Base-by-base conservation (phyloP, 2,113 vertebrate genomes). In the Pagrus major region DNA sequence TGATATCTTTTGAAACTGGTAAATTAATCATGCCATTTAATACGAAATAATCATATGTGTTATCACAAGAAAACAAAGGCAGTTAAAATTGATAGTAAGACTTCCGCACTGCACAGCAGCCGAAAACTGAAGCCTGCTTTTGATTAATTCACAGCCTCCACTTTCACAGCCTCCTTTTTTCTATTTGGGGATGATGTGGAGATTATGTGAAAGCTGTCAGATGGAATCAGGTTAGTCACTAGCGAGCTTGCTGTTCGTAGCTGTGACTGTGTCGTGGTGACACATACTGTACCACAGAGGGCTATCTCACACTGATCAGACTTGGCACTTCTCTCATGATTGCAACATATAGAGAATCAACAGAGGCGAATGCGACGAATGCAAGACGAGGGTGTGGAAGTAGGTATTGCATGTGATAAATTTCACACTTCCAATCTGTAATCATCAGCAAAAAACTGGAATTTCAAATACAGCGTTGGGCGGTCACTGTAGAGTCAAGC, bases 201-300 rank as follows among this genome's bases (percentile, higher is more conserved):
- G 83, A 91, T 88, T 85, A 89, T 91, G 85, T 92, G 89, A 91
- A 89, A 89, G 89, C 86, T 91, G 89, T 89, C 89, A 84, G 75
- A 86, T 81, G 75, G 85, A 90, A 90, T 92, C 79, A 89, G 69
- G 75, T 85, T 88, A 88, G 87, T 89, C 90, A 89, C 84, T 81
- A 80, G 63, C 12, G 61, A 87, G 78, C 29, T 79, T 49, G 65
- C 83, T 9, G 64, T 80, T 81, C 41, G 35, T 25, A 59, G 76
- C 70, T 81, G 82, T 76, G 84, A 85, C 77, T 82, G 70, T 72
- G 79, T 69, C 35, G 54, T 49, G 33, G 75, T 81, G 88, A 86
- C 71, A 81, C 71, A 76, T 52, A 80, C 78, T 86, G 76, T 78
- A 66, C 74, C 67, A 60, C 52, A 56, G 71, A 56, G 63, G 51